Evolutionary conservation across 1,140 invertebrate species (phyloP), one percentile per base, ranked within the genome.

Genomic region (Tribolium castaneum): DNA sequence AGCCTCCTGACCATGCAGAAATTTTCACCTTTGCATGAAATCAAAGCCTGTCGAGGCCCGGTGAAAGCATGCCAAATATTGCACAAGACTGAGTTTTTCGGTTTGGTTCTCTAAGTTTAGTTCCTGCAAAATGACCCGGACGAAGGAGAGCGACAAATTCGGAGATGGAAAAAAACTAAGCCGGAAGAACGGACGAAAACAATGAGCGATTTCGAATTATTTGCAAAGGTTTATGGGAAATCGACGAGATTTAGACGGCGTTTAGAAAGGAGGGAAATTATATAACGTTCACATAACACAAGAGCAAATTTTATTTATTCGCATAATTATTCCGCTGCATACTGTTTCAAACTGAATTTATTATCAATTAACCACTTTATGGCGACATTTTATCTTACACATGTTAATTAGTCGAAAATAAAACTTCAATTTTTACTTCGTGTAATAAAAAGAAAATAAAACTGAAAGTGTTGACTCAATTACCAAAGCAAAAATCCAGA

Each of bases 41-140:
- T 66, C 59, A 66, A 66, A 35, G 30, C 59, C 34, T 39, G 6
- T 6, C 34, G 9, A 39, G 9, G 9, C 6, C 34, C 39, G 39
- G 59, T 66, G 59, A 66, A 66, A 66, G 59, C 59, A 66, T 66
- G 59, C 59, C 59, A 66, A 66, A 66, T 66, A 66, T 66, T 66
- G 59, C 59, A 66, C 59, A 66, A 66, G 30, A 45, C 7, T 1
- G 1, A n/a, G 2, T 45, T 45, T 45, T 45, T 45, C 25, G 25
- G 25, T 30, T 30, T 30, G 25, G 25, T 45, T 45, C 5, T 45
- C 39, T 9, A n/a, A 45, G 25, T 45, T 45, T 45, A 45, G 39
- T 45, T 45, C 39, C 39, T 45, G 39, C 39, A 45, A 45, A 45
- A 45, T 45, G 39, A 45, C 39, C 39, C 13, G 13, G 5, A 45